phyloP scores from a whole-genome alignment of 2,888 invertebrate species.

The Macrosiphum euphorbiae region DNA sequence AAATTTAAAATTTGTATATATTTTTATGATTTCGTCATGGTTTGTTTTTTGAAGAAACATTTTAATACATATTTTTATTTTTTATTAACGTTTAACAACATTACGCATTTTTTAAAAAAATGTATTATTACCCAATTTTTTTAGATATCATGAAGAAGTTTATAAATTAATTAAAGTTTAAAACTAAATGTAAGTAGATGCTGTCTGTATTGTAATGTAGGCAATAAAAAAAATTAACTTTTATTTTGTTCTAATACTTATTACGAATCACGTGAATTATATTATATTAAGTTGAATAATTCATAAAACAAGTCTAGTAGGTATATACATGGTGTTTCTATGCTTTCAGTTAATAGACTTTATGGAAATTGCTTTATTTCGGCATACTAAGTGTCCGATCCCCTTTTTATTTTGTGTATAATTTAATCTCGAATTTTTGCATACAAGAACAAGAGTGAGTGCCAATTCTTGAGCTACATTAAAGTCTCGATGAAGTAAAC shows the following conservation, averaged over 20 bases:
- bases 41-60: too few species aligned
- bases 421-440: neutral
- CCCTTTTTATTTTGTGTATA: neutral
- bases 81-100: neutral
- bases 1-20: neutral
- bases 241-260: neutral
- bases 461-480: neutral
- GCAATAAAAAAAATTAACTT: neutral
- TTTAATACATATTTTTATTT: neutral
- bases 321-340: neutral
- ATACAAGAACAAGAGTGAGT: neutral
- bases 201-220: neutral
- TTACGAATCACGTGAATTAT: neutral
- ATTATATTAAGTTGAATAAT: constrained; percentile 1
- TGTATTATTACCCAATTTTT: neutral
- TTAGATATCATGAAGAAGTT: neutral
- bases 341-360: constrained; percentile 5
- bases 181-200: neutral
- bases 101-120: neutral
- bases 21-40: too few species aligned
- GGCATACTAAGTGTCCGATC: neutral
- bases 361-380: neutral
- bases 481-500: neutral
- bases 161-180: neutral
- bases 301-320: neutral